Conservation (phyloP, 2,113 vertebrate genomes). For the Burhinus oedicnemus region DNA sequence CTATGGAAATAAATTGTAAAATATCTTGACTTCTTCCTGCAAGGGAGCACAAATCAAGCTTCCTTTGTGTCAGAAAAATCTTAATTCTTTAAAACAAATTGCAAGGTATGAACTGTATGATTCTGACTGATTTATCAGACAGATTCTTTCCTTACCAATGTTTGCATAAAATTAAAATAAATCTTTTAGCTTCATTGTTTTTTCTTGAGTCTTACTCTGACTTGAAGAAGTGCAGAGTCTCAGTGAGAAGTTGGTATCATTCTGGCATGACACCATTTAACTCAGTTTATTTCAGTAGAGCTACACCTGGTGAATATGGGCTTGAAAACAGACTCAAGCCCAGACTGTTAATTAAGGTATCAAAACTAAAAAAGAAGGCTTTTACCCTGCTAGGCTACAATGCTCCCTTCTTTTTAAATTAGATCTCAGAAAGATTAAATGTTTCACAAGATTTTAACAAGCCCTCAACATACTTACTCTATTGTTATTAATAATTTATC, state of each 20-base stretch:
- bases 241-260: background rate
- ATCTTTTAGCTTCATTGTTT: background rate
- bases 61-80: background rate
- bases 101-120: background rate
- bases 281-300: background rate
- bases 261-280: background rate
- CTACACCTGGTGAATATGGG: background rate
- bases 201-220: background rate
- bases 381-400: background rate
- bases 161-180: background rate
- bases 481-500: background rate
- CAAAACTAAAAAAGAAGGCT: background rate
- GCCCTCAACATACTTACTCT: background rate
- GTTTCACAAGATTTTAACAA: background rate
- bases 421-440: background rate
- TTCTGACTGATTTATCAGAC: background rate
- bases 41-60: background rate
- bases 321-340: background rate
- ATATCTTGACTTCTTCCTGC: background rate
- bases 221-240: background rate
- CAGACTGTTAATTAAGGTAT: slow-evolving; percentile 32
- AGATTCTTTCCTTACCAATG: background rate
- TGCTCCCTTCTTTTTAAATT: slow-evolving; percentile 12
- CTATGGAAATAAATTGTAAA: background rate
- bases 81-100: slow-evolving; percentile 4